Base-by-base conservation (phyloP, 2,113 vertebrate species). In the Syngnathus scovelli region DNA sequence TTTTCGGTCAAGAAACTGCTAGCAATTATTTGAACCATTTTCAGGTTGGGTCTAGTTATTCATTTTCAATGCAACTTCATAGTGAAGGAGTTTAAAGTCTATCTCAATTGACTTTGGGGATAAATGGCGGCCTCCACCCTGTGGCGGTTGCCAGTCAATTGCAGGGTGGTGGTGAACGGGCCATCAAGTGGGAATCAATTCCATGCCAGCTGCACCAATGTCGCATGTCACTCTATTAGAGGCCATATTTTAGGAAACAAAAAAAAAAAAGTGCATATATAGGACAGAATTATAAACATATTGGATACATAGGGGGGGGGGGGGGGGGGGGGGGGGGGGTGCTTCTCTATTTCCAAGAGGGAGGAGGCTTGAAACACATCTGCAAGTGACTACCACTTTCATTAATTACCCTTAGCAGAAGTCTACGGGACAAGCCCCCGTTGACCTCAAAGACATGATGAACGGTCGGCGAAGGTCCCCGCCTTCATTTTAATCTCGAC, bases 371-470 rank as follows among this genome's bases (percentile, higher is more conserved):
- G 72, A 69, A 58, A 66, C 52, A 19, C 78, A 70, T 80, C 55
- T 69, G 56, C 49, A 74, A 77, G 70, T 78, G 70, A 77, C 68
- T 66, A 36, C 27, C 43, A 85, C 83, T 90, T 89, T 84, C 80
- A 86, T 89, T 89, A 86, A 89, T 88, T 90, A 90, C 88, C 90
- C 88, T 81, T 13, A 69, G 72, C 79, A 77, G 77, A 75, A 66
- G 78, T 79, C 76, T 78, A 61, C 75, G 52, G 75, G 75, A 72
- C 27, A 38, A 38, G 36, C 66, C 82, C 73, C 38, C 44, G 1
- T 19, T 86, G 88, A 89, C 89, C 89, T 78, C 69, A 0, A 64
- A 78, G 83, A 84, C 83, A 79, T 85, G 88, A 90, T 89, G 69
- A 82, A 91, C 84, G 83, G 70, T 75, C 62, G 46, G 49, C 51